These are phyloP conservation scores for Carlito syrichta DNA, from an alignment of 2,113 vertebrate species.

Conservation along the genomic window DNA sequence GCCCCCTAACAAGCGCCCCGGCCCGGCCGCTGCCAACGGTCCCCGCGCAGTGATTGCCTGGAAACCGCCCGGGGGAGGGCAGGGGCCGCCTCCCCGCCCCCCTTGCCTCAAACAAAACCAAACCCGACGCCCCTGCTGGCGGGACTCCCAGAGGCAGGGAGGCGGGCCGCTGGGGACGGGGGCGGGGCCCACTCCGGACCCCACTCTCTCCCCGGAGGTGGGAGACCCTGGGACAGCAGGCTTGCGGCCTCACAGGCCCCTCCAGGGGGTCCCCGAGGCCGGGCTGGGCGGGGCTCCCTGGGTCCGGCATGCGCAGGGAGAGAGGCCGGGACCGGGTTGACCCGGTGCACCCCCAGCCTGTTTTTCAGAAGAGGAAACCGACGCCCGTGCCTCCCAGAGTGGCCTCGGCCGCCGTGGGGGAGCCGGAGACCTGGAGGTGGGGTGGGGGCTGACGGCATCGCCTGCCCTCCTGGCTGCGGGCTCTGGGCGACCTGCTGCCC, in stretches of 20 bases:
- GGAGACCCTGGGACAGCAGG: too few species aligned
- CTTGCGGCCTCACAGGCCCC: too few species aligned
- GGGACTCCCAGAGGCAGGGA: too few species aligned
- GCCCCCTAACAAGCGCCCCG: neutral
- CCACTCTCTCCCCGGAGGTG: neutral
- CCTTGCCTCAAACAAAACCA: neutral
- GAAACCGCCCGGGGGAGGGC: too few species aligned
- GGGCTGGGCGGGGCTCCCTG: rapidly evolving
- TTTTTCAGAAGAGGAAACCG: neutral
- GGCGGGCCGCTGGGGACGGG: too few species aligned
- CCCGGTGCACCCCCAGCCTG: rapidly evolving
- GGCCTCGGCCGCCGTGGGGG: too few species aligned
- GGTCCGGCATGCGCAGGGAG: neutral
- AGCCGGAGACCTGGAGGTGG: too few species aligned
- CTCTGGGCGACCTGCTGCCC: too few species aligned
- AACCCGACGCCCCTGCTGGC: constrained; percentile 65
- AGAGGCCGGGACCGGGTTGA: neutral
- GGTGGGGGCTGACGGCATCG: too few species aligned
- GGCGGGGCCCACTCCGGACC: neutral
- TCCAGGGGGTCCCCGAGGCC: neutral
- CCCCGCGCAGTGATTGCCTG: constrained; percentile 68
- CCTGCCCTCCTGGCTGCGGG: too few species aligned
- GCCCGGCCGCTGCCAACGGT: too few species aligned
- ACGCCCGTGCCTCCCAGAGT: neutral
- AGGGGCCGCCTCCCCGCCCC: constrained; percentile 27